Evolutionary conservation across 2,113 vertebrate species (phyloP).

Genomic region (Syrmaticus mikado): DNA sequence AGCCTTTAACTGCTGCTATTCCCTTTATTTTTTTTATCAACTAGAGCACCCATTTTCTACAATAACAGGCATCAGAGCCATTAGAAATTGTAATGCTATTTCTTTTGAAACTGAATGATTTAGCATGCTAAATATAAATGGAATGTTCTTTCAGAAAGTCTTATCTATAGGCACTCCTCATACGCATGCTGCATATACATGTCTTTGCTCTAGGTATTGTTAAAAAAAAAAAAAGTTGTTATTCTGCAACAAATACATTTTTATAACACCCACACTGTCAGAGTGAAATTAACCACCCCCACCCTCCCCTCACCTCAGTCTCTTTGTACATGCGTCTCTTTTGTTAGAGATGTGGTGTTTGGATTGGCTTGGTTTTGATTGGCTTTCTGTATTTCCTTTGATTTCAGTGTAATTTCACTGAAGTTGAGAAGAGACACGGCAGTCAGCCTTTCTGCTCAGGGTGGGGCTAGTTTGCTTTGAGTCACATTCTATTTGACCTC

Average conservation of each 20-base stretch:
- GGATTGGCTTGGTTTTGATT: not conserved
- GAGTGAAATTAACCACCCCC: not conserved
- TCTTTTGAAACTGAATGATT: not conserved
- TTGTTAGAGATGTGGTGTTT: not conserved
- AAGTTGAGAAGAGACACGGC: not conserved
- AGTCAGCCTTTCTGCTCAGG: not conserved
- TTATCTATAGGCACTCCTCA: not conserved
- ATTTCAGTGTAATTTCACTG: not conserved
- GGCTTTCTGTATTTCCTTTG: not conserved
- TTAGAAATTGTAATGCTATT: not conserved
- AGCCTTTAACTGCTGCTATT: not conserved
- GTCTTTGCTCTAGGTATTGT: not conserved
- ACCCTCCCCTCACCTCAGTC: fast-evolving
- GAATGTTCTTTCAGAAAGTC: not conserved
- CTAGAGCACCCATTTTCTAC: not conserved
- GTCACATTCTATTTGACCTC: not conserved
- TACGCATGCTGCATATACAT: not conserved
- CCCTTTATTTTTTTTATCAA: not conserved
- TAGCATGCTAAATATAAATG: not conserved
- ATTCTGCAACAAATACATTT: not conserved
- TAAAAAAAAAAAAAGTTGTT: not conserved
- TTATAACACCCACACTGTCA: not conserved
- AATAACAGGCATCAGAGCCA: not conserved
- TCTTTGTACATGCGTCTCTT: not conserved
- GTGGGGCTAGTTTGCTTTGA: not conserved